Evolutionary conservation across 2,888 invertebrate genomes (phyloP).

Genomic region (Heliconius charithonia): DNA sequence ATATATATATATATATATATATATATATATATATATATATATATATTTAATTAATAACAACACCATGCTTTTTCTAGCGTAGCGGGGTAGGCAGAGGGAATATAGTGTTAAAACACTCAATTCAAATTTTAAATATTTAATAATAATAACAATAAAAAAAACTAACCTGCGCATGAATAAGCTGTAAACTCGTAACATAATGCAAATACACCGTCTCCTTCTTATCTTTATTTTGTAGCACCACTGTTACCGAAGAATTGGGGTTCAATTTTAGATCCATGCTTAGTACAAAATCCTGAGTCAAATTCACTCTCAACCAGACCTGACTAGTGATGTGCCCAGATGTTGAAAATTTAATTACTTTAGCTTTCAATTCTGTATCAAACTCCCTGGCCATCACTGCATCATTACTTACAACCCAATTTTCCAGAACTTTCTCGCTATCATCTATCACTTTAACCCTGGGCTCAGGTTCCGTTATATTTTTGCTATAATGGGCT

Average conservation of each 20-base stretch:
- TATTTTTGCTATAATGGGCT: conserved; percentile 97
- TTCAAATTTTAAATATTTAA: neutral
- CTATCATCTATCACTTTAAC: conserved; percentile 89
- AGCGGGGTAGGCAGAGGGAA: neutral
- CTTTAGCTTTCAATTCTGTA: conserved; percentile 82
- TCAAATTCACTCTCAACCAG: conserved; percentile 82
- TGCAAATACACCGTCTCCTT: conserved; percentile 91
- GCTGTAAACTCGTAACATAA: conserved; percentile 89
- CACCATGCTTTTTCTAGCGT: too few species aligned
- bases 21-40: too few species aligned
- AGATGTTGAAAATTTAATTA: conserved; percentile 89
- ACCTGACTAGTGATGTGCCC: conserved; percentile 88
- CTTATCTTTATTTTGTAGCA: conserved; percentile 89
- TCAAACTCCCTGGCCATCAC: conserved; percentile 86
- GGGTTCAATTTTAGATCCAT: conserved; percentile 88
- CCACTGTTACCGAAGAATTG: conserved; percentile 92
- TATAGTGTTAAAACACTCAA: neutral
- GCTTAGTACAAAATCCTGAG: conserved; percentile 89
- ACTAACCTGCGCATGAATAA: conserved; percentile 88
- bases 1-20: too few species aligned
- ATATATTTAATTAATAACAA: too few species aligned
- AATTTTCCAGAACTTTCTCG: conserved; percentile 86
- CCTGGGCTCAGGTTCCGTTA: conserved; percentile 92
- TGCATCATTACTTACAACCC: conserved; percentile 89
- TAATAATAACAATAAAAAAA: neutral